Percentiles rank a stretch among this genome's conserved stretches.
Conservation (phyloP, 2,797 vertebrate species). For the Enteromius thamalakanensis region DNA sequence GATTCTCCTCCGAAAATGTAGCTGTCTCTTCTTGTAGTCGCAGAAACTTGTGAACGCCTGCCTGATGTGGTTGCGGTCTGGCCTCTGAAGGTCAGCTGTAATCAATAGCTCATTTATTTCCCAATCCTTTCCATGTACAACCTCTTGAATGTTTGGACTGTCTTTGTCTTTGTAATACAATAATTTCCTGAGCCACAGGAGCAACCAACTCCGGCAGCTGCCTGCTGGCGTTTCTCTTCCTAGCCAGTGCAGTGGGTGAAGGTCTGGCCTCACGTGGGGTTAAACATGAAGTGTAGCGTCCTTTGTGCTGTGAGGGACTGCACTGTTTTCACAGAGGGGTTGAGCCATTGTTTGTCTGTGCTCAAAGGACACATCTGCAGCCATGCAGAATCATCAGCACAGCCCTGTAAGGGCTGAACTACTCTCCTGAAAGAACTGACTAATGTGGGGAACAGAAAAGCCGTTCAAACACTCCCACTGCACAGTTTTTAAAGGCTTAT, state of each 20-base stretch:
- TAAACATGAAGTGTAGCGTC: constrained; percentile 6
- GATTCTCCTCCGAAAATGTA: neutral
- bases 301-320: neutral
- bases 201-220: constrained; percentile 8
- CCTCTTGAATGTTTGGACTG: constrained; percentile 15
- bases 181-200: constrained; percentile 13
- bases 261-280: neutral
- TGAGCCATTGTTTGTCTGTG: constrained; percentile 9
- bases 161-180: constrained; percentile 12
- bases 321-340: constrained; percentile 1
- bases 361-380: constrained; percentile 11
- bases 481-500: neutral
- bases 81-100: constrained; percentile 46
- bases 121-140: neutral
- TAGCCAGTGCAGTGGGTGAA: neutral
- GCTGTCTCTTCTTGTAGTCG: neutral
- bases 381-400: constrained; percentile 30
- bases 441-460: constrained; percentile 24
- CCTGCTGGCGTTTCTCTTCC: neutral
- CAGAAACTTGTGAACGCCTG: constrained; percentile 3
- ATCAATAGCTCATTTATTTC: constrained; percentile 50
- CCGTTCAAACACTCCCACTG: neutral
- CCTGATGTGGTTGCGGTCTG: constrained; percentile 21
- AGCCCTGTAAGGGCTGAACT: constrained; percentile 1
- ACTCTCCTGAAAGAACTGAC: constrained; percentile 17